Base-by-base conservation (phyloP, 2,888 invertebrate species). In the Oxystoma pomonae region DNA sequence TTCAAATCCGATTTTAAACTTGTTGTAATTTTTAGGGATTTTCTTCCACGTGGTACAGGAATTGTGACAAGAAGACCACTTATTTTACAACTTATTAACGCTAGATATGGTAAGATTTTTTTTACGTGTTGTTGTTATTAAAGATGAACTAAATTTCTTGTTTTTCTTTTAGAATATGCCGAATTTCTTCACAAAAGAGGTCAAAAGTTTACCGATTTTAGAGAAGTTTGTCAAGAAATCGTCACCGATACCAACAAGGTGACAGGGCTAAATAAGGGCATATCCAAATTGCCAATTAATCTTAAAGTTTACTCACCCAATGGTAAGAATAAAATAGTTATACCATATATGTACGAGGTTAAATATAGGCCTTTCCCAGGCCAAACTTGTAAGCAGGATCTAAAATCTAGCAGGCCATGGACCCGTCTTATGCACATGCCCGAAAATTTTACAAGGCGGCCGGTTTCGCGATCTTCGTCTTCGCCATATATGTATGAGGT, bases 171-270 rank as follows among this genome's bases (percentile, higher is more conserved):
- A 94, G 99, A 99, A 87, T 90, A 90, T 88, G 99, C 96, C 19
- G 99, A 99, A 83, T 99, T 99, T 83, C 84, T 99, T 61, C 99
- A 99, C 82, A 94, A 93, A 82, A 98, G 98, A 82, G 98, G 98
- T 55, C 94, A 96, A 81, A 96, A 95, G 81, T 98, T 96, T 80
- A 86, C 89, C 35, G 96, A 98, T 81, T 99, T 99, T 83, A 93
- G 95, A 80, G 92, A 94, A 78, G 94, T 98, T 60, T 90, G 99
- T 20, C 85, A 84, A 75, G 99, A 99, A 84, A 99, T 99, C 77
- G 99, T 99, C 82, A 90, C 87, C 63, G 99, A 99, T 85, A 99
- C 99, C 20, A 98, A 99, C 80, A 89, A 98, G 72, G 87, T 94
- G 73, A 99, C 99, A 57, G 99, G 99, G 67, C 88, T 90, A 74